phyloP scores from a whole-genome alignment of 2,888 invertebrate genomes.

The Ptilodon capucinus region DNA sequence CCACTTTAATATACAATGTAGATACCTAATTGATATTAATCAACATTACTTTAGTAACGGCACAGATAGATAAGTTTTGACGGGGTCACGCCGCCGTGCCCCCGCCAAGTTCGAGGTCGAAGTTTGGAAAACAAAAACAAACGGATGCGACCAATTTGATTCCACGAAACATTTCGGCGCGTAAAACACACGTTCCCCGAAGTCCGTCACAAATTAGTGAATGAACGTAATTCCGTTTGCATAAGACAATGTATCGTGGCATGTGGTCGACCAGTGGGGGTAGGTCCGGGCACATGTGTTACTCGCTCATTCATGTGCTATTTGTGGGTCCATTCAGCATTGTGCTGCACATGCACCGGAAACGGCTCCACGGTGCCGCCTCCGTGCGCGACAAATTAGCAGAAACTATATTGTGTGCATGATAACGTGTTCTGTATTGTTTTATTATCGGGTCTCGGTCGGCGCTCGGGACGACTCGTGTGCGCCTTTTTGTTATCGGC shows the following conservation, averaged over 20 bases:
- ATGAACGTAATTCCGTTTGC: slow-evolving; percentile 73
- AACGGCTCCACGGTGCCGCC: slow-evolving; percentile 50
- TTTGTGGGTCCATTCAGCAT: slow-evolving; percentile 79
- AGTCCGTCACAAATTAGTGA: slow-evolving; percentile 62
- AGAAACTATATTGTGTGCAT: slow-evolving; percentile 52
- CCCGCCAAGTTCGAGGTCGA: background rate
- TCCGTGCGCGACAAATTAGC: slow-evolving; percentile 63
- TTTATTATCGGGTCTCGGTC: slow-evolving; percentile 12
- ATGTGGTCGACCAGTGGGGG: slow-evolving; percentile 63
- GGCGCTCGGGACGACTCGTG: background rate
- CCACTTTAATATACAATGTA: too few species aligned
- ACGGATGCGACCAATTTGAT: slow-evolving; percentile 36
- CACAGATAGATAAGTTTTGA: background rate
- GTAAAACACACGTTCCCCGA: slow-evolving; percentile 65
- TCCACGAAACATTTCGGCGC: slow-evolving; percentile 48
- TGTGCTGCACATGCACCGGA: slow-evolving; percentile 81
- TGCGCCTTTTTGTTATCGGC: background rate
- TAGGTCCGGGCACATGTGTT: slow-evolving; percentile 67
- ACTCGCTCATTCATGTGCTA: slow-evolving; percentile 77
- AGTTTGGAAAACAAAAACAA: slow-evolving; percentile 2
- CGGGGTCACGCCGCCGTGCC: background rate
- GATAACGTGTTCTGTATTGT: slow-evolving; percentile 24
- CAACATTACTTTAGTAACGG: background rate
- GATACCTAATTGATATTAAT: too few species aligned
- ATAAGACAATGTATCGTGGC: slow-evolving; percentile 69